Base-by-base conservation (phyloP, 2,888 invertebrate genomes). In the Alloscopus bannaensis region DNA sequence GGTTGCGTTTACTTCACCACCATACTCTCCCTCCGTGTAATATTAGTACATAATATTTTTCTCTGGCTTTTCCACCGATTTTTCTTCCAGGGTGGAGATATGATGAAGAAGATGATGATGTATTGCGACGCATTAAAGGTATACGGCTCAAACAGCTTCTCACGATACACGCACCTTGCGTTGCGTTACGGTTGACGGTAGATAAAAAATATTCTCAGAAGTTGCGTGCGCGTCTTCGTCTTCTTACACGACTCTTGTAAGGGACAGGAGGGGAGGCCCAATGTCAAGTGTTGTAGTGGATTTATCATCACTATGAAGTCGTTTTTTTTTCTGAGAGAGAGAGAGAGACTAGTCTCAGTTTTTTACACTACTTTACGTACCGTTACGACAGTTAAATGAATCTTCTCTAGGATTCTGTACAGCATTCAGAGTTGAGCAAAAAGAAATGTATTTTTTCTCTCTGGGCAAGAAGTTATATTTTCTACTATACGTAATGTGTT, bases 251-350 rank as follows among this genome's bases (percentile, higher is more conserved):
- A 65, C 70, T 69, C 62, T 55, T 62, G 62, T 52, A 69, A 70
- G 64, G 70, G 65, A 78, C 64, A 78, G 64, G 52, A 70, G 62
- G 77, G 70, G 65, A 78, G 59, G 64, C 64, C 45, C 36, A 64
- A 59, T 78, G 70, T 78, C 70, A 78, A 70, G 64, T 78, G 65
- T 36, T 78, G 77, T 78, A 70, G 77, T 65, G 77, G 70, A 78
- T 78, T 78, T 78, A 78, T 78, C 77, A 78, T 69, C 70, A 55
- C 70, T 22, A 70, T 57, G 47, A 70, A 78, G 64, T 78, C 69
- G 60, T 76, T 62, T 62, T 76, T 57, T 24, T 55, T 18, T 45
- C 47, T 65, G n/a, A 6, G 13, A 36, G 13, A 36, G 13, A 36
- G 36, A 36, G 13, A 36, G 13, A 36, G 13, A 36, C n/a, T n/a